These are phyloP conservation scores for Pseudomugil gertrudae DNA, from an alignment of 2,797 vertebrate genomes.

Conservation along the genomic window DNA sequence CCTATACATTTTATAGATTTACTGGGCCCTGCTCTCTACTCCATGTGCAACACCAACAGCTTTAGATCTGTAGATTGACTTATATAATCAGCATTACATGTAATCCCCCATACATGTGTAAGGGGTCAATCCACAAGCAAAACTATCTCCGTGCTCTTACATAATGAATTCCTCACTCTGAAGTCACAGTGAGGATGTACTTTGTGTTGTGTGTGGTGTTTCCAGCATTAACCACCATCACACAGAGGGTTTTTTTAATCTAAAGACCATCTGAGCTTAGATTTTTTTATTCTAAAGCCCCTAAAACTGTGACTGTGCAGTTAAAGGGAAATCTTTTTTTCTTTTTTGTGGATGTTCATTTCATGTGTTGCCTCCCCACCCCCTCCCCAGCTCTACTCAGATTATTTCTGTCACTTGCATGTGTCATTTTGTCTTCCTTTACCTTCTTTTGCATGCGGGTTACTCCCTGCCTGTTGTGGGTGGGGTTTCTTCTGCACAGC, in stretches of 20 bases:
- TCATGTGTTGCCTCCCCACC: not conserved
- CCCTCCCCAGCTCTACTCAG: conserved; percentile 2
- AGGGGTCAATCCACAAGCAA: conserved; percentile 30
- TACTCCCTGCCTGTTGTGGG: conserved; percentile 35
- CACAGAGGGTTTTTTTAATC: not conserved
- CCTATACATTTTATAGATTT: conserved; percentile 27
- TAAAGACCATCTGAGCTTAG: not conserved
- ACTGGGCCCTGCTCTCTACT: conserved; percentile 8
- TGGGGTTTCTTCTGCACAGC: conserved; percentile 74
- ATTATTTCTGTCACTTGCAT: conserved; percentile 40
- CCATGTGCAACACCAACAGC: conserved; percentile 20
- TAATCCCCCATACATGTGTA: conserved; percentile 53
- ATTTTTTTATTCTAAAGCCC: not conserved
- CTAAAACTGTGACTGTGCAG: not conserved
- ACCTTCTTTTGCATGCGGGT: conserved; percentile 63
- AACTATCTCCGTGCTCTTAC: conserved; percentile 33
- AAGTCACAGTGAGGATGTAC: conserved; percentile 21
- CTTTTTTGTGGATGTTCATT: conserved; percentile 2
- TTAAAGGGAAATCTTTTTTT: conserved; percentile 10
- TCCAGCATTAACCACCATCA: conserved; percentile 5
- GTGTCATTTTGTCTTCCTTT: conserved; percentile 56
- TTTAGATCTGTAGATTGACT: conserved; percentile 56
- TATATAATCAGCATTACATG: conserved; percentile 63
- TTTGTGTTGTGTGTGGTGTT: not conserved
- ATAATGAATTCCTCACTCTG: conserved; percentile 35